Evolutionary conservation across 2,888 invertebrate genomes (phyloP), one percentile per base, ranked within the genome.

Genomic region (Protophormia terraenovae): DNA sequence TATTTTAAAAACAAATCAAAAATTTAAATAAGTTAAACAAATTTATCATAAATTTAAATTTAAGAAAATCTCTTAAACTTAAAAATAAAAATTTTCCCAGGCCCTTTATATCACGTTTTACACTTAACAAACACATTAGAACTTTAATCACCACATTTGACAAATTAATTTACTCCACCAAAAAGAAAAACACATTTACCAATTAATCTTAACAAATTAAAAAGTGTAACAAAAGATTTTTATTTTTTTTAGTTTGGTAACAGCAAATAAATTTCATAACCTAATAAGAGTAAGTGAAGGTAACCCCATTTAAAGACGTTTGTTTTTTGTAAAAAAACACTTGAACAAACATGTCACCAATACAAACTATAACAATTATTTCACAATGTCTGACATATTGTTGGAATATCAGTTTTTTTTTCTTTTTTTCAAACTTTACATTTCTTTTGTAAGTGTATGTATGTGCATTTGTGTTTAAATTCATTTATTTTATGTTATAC

Each of bases 301-400:
- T 66, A 47, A 80, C 72, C 73, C 58, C 58, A 50, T 64, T 79
- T 58, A 6, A 16, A 6, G 3, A 12, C 0, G 12, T 12, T 38
- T 22, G 19, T 5, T 32, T 47, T 45, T 38, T 50, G n/a, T 7
- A 22, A n/a, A 69, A 24, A 53, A 67, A 55, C 84, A 84, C 81
- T 81, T 84, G 77, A 81, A 62, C 84, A 81, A 85, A 85, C 88
- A 90, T 90, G 90, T 90, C 90, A 89, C 89, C 87, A 87, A 87
- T 88, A 88, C 88, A 89, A 90, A 90, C 90, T 89, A 88, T 87
- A 90, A 89, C 90, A 90, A 90, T 91, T 91, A 90, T 90, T 91
- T 90, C 88, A 88, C 86, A 69, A 87, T 89, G 87, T 84, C 86
- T 89, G 90, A 90, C 91, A 91, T 90, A 90, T 89, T n/a, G n/a